phyloP scores from a whole-genome alignment of 2,888 invertebrate species.

The Morinoia aosen region DNA sequence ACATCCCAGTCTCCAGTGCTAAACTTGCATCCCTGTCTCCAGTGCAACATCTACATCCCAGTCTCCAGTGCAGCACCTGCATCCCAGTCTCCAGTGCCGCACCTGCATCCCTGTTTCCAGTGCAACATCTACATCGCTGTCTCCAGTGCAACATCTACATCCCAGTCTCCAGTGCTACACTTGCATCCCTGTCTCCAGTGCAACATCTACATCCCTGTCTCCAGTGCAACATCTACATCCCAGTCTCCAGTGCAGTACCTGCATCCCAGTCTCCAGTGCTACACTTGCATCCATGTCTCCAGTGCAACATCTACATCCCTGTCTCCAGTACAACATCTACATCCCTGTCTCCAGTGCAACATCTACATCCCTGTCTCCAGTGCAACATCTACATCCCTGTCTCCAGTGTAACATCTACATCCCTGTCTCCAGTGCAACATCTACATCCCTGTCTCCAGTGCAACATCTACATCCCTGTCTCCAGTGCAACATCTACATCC shows the following conservation, averaged over 20 bases:
- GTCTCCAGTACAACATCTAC: no score
- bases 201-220: conserved; percentile 85
- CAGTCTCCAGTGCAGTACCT: no score
- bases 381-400: conserved; percentile 73
- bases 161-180: not conserved
- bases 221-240: conserved; percentile 77
- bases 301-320: conserved; percentile 75
- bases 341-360: conserved; percentile 72
- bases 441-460: conserved; percentile 94
- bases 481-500: no score
- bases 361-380: conserved; percentile 91
- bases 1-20: no score
- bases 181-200: conserved; percentile 72
- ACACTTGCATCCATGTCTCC: conserved; percentile 88
- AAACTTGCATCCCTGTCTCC: conserved; percentile 74
- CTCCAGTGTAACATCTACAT: no score
- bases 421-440: conserved; percentile 72
- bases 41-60: conserved; percentile 79
- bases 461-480: conserved; percentile 70
- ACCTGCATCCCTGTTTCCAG: conserved; percentile 73
- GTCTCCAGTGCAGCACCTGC: conserved; percentile 83
- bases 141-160: conserved; percentile 81
- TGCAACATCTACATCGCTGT: conserved; percentile 81
- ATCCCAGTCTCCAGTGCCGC: no score
- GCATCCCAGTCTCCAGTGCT: conserved; percentile 72